Conservation (phyloP, 2,113 vertebrate species). For the Peromyscus californicus region DNA sequence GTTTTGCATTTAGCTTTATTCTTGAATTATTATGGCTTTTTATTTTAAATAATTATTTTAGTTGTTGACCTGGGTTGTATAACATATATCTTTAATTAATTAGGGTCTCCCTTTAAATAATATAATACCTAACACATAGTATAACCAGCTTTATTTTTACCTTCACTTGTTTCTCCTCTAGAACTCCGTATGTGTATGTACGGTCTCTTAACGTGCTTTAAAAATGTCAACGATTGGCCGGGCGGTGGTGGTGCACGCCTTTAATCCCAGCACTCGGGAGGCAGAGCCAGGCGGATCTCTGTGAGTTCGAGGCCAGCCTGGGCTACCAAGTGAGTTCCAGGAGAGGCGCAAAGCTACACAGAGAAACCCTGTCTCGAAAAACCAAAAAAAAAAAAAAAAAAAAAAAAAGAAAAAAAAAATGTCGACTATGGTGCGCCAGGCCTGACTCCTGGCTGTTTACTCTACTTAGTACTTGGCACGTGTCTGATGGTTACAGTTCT, state of each 20-base stretch:
- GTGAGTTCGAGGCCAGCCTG: too few species aligned
- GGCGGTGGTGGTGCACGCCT: too few species aligned
- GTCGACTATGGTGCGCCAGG: neutral
- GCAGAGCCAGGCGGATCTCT: too few species aligned
- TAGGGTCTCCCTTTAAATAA: neutral
- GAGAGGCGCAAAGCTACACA: too few species aligned
- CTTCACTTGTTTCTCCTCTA: neutral
- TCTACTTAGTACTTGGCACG: neutral
- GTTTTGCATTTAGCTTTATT: neutral
- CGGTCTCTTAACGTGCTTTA: neutral
- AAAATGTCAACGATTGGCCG: neutral
- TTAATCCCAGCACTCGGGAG: too few species aligned
- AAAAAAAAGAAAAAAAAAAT: neutral
- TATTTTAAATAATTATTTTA: slow-evolving; percentile 33
- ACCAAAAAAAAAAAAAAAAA: too few species aligned
- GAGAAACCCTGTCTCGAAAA: too few species aligned
- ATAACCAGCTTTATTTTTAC: neutral
- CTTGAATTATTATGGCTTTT: slow-evolving; percentile 31
- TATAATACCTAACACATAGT: neutral
- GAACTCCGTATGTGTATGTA: neutral
- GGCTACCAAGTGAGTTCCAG: too few species aligned
- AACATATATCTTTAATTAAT: neutral
- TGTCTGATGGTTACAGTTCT: slow-evolving; percentile 11
- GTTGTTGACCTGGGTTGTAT: neutral
- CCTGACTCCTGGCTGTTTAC: neutral